A percentile compares a stretch with the other conserved stretches of the same genome.
Evolutionary conservation across 2,797 vertebrate species (phyloP).

Genomic region (Pogonophryne albipinna): DNA sequence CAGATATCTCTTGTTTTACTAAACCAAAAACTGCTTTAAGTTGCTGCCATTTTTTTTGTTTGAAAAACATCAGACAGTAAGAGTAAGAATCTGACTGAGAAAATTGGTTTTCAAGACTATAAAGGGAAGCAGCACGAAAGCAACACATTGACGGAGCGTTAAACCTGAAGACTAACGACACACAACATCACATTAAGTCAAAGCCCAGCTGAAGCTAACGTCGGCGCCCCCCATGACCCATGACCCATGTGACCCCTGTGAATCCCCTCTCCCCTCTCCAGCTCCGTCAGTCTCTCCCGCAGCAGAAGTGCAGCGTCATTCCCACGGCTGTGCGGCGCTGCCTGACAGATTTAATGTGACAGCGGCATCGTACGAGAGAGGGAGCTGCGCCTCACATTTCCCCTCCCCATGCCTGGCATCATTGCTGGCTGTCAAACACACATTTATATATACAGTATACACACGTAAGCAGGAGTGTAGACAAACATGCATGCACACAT

Average conservation of each 20-base stretch:
- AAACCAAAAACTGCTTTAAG: no score
- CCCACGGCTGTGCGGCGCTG: slow-evolving; percentile 57
- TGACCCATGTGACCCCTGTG: slow-evolving; percentile 6
- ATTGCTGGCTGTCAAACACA: slow-evolving; percentile 65
- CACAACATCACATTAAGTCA: slow-evolving; percentile 37
- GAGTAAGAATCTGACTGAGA: neutral
- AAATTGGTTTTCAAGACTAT: neutral
- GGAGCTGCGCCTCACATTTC: slow-evolving; percentile 52
- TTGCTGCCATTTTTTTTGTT: no score
- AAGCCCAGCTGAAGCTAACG: slow-evolving; percentile 33
- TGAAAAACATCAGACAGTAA: no score
- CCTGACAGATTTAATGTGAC: slow-evolving; percentile 80
- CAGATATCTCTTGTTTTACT: no score
- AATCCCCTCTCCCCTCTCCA: slow-evolving; percentile 19
- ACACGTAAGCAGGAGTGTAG: neutral
- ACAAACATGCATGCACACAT: slow-evolving; percentile 5
- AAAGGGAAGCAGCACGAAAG: neutral
- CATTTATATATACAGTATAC: slow-evolving; percentile 8
- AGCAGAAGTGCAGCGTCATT: slow-evolving; percentile 76
- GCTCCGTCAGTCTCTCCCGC: slow-evolving; percentile 27
- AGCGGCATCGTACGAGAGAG: slow-evolving; percentile 70
- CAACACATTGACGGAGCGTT: neutral
- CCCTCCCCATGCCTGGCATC: slow-evolving; percentile 57
- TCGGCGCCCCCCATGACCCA: neutral
- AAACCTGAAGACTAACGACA: slow-evolving; percentile 17